phyloP scores from a whole-genome alignment of 2,797 vertebrate species.

The Sebastes aleutianus region DNA sequence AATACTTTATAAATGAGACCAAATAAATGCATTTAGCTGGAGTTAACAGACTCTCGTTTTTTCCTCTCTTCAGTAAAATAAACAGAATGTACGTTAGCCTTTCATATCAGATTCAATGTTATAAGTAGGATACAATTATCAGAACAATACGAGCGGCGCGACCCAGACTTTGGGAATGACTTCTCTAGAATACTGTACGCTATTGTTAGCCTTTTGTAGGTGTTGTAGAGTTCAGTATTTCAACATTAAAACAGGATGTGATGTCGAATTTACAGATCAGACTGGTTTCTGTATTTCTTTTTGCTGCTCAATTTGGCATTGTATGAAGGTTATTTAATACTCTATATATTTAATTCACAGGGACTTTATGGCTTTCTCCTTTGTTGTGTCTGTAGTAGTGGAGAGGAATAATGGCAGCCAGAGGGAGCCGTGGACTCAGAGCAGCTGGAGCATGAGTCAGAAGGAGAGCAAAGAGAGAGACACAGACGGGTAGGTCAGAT shows the following conservation, averaged over 20 bases:
- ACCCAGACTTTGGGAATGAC: too few relatives aligned
- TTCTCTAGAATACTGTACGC: too few relatives aligned
- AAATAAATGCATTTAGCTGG: too few relatives aligned
- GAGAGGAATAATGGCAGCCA: conserved; percentile 26
- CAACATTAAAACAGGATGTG: not conserved
- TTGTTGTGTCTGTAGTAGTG: conserved; percentile 45
- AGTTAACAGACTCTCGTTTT: too few relatives aligned
- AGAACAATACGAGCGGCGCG: too few relatives aligned
- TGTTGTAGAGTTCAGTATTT: not conserved
- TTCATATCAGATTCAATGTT: too few relatives aligned
- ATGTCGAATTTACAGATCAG: not conserved
- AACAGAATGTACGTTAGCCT: too few relatives aligned
- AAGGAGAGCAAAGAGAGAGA: conserved; percentile 17
- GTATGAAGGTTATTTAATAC: not conserved
- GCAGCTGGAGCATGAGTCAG: conserved; percentile 36
- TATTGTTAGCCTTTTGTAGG: not conserved
- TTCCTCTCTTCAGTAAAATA: too few relatives aligned
- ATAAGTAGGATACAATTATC: too few relatives aligned
- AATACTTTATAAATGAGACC: too few relatives aligned
- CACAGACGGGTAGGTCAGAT: conserved; percentile 54
- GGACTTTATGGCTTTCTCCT: not conserved
- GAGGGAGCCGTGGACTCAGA: conserved; percentile 35
- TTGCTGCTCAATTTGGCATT: not conserved
- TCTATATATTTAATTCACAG: not conserved
- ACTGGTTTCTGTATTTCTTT: not conserved